A percentile compares a stretch with the other conserved stretches of the same genome.
Evolutionary conservation across 1,140 invertebrate species (phyloP).

Genomic region (Caenorhabditis tropicalis): DNA sequence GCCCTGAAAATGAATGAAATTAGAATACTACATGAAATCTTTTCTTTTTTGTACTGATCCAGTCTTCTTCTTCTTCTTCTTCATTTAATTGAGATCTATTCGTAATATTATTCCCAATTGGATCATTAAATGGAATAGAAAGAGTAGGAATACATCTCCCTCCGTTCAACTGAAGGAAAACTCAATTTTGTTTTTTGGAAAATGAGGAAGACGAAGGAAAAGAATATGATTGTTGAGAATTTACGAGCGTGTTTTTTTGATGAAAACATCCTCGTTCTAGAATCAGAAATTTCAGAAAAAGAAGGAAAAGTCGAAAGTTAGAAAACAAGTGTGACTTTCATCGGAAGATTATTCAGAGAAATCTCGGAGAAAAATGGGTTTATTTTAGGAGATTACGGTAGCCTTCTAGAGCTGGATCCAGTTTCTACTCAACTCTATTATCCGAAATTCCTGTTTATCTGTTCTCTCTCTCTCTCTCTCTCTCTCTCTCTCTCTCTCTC

Average conservation of each 20-base stretch:
- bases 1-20: slow-evolving; percentile 13
- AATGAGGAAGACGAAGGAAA: neutral
- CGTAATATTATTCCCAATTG: neutral
- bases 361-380: no score
- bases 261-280: neutral
- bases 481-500: neutral
- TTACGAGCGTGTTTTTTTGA: slow-evolving; percentile 23
- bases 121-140: neutral
- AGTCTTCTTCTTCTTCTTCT: neutral
- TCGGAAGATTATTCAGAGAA: neutral
- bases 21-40: no score
- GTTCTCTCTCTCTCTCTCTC: no score
- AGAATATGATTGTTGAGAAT: slow-evolving; percentile 5
- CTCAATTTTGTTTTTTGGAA: neutral
- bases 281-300: slow-evolving; percentile 1
- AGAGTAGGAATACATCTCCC: neutral
- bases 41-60: neutral
- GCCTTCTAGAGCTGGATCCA: no score
- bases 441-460: no score
- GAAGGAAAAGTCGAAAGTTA: neutral
- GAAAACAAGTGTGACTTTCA: neutral
- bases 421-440: no score
- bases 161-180: neutral
- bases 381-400: no score
- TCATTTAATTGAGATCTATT: no score